Conservation (phyloP, 2,113 vertebrate genomes). For the Forbesichthys agassizii region DNA sequence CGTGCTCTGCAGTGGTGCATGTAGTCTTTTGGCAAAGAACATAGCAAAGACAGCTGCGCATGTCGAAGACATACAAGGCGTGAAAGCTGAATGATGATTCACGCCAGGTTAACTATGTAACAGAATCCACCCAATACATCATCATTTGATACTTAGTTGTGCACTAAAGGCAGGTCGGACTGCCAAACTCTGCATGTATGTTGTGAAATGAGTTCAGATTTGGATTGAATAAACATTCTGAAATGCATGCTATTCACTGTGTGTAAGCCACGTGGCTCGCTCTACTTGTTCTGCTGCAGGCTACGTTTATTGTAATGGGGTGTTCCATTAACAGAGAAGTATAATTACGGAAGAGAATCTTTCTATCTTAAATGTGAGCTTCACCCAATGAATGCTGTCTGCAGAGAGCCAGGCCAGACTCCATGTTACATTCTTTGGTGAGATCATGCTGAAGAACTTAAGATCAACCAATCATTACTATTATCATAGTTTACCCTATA, state of each 20-base stretch:
- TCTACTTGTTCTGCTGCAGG: background rate
- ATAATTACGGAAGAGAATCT: background rate
- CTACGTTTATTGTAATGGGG: background rate
- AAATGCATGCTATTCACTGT: constrained; percentile 2
- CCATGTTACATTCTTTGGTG: constrained; percentile 21
- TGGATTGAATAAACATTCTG: constrained; percentile 11
- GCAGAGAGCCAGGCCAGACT: background rate
- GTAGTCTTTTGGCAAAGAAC: constrained; percentile 56
- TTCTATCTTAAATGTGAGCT: background rate
- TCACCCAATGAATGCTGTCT: background rate
- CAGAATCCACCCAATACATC: constrained; percentile 38
- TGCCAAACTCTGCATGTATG: constrained; percentile 1
- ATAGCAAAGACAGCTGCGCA: constrained; percentile 46
- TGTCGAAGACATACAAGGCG: constrained; percentile 51
- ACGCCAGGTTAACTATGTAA: constrained; percentile 46
- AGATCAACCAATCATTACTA: constrained; percentile 33
- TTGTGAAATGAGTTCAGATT: constrained; percentile 5
- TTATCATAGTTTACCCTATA: constrained; percentile 33
- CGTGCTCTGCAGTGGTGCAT: constrained; percentile 61
- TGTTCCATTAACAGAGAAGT: background rate
- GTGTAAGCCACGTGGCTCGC: background rate
- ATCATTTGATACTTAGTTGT: constrained; percentile 34
- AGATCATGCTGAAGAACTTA: constrained; percentile 24
- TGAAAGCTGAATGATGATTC: constrained; percentile 41
- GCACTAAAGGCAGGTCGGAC: constrained; percentile 4